These are phyloP conservation scores for Lytechinus variegatus DNA, from an alignment of 35 echinoderm and acorn worm species.

Conservation along the genomic window DNA sequence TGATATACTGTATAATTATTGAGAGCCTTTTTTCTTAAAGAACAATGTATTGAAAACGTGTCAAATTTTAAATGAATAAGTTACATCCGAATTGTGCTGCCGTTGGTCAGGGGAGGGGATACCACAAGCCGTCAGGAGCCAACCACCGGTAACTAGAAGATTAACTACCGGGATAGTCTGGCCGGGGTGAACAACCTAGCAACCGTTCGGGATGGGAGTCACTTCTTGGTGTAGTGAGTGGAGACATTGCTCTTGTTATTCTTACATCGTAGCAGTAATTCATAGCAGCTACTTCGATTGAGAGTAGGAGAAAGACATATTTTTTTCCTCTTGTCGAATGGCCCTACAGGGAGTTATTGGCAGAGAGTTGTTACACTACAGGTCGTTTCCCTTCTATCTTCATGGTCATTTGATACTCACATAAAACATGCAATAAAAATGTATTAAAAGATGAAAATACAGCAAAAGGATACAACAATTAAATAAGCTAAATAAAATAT, in stretches of 20 bases:
- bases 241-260: conserved; percentile 3
- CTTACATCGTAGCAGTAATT: conserved; percentile 35
- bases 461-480: not conserved
- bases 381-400: conserved; percentile 41
- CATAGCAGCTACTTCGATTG: conserved; percentile 1
- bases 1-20: not conserved
- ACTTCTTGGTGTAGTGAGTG: not conserved
- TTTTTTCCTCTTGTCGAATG: conserved; percentile 27
- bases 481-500: too few relatives aligned
- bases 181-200: conserved; percentile 45
- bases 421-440: conserved; percentile 21
- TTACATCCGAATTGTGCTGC: conserved; percentile 39
- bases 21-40: not conserved
- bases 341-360: not conserved
- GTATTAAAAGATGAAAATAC: not conserved
- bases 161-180: conserved; percentile 41
- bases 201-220: not conserved
- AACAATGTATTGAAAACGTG: not conserved
- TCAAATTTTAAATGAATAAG: not conserved
- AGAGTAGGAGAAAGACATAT: conserved; percentile 24
- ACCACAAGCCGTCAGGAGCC: conserved; percentile 11
- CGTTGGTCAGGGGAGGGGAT: conserved; percentile 29
- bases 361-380: conserved; percentile 40
- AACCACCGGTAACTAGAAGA: conserved; percentile 54
- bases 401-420: conserved; percentile 35